Evolutionary conservation across 1,140 invertebrate genomes (phyloP).

Genomic region (Drosophila mojavensis): DNA sequence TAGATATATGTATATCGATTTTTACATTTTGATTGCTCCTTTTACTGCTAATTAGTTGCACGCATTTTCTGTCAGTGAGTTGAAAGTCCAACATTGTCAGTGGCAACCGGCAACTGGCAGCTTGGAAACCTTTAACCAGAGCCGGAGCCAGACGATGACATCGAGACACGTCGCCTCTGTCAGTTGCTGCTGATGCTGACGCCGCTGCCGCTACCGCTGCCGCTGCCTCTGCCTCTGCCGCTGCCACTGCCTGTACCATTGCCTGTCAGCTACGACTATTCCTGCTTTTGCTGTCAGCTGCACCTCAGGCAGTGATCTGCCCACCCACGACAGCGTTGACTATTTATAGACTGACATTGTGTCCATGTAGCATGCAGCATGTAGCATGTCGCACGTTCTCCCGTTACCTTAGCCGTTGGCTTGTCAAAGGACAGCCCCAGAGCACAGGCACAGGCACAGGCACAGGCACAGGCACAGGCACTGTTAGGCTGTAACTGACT

Average conservation of each 20-base stretch:
- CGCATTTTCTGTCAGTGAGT: conserved; percentile 17
- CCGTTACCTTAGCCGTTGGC: background rate
- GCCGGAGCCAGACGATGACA: conserved; percentile 26
- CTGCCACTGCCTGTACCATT: too few species aligned
- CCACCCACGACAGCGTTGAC: conserved; percentile 17
- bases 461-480: background rate
- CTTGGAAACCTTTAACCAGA: conserved; percentile 40
- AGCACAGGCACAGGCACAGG: background rate
- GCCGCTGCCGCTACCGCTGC: background rate
- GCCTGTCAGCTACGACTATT: background rate
- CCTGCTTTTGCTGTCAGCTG: conserved; percentile 34
- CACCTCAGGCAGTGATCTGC: conserved; percentile 26
- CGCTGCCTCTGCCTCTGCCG: background rate
- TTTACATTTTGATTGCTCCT: background rate
- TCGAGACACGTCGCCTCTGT: conserved; percentile 34
- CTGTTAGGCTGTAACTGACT: conserved; percentile 17
- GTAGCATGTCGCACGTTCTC: background rate
- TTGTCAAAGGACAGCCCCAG: conserved; percentile 29
- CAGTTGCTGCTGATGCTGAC: conserved; percentile 12
- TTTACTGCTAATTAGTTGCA: background rate
- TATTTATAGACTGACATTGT: conserved; percentile 55
- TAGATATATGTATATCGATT: too few species aligned
- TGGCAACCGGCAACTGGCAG: conserved; percentile 27
- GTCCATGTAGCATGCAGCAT: conserved; percentile 34
- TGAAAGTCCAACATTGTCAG: conserved; percentile 29